Conservation (phyloP, 2,888 invertebrate species). For the Lasius platythorax region DNA sequence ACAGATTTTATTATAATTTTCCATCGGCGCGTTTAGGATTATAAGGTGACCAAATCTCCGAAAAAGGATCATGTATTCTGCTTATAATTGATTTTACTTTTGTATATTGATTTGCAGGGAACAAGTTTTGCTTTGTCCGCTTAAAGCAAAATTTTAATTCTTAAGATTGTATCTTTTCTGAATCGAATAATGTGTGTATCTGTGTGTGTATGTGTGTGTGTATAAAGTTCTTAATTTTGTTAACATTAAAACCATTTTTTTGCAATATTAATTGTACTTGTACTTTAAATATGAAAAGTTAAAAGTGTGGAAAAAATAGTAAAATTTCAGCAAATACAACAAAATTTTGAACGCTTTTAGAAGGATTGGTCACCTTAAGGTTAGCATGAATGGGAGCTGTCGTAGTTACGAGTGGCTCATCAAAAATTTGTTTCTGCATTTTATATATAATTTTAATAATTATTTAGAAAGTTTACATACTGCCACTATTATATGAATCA, state of each 20-base stretch:
- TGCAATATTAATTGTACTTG: not conserved
- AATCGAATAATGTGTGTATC: not conserved
- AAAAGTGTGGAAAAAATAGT: not conserved
- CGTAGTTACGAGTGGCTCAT: constrained; percentile 8
- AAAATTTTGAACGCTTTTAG: not conserved
- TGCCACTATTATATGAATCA: not conserved
- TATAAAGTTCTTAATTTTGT: not conserved
- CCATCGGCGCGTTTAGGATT: constrained; percentile 22
- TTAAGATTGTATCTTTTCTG: not conserved
- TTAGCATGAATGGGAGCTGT: constrained; percentile 10
- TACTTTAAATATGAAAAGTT: not conserved
- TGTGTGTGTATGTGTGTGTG: too few species aligned
- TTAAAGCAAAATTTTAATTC: not conserved
- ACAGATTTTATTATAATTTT: constrained; percentile 78
- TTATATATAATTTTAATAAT: constrained; percentile 28
- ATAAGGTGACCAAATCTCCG: constrained; percentile 6
- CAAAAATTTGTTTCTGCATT: constrained; percentile 11
- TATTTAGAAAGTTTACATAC: constrained; percentile 6
- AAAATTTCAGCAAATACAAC: not conserved
- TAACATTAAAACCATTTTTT: not conserved
- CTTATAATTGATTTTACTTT: not conserved
- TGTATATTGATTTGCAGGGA: not conserved
- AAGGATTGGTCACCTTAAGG: constrained; percentile 15
- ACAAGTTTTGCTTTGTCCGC: not conserved
- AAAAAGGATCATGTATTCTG: not conserved